A percentile compares a stretch with the other conserved stretches of the same genome.
These are phyloP conservation scores for Horisme vitalbata DNA, from an alignment of 2,888 invertebrate species.

Conservation along the genomic window DNA sequence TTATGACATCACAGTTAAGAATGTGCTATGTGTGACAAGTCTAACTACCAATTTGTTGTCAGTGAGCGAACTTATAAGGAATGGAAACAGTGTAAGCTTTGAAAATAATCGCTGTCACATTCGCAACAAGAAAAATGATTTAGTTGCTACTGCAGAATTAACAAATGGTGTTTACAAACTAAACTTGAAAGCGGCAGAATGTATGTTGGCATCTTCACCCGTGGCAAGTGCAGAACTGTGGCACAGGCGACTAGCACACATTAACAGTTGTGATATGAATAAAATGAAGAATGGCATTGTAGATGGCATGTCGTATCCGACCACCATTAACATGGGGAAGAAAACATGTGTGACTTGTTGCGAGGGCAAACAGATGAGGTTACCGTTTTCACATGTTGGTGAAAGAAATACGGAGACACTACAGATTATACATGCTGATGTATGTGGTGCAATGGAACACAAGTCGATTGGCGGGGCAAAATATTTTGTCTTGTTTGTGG, in stretches of 20 bases:
- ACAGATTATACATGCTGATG: constrained; percentile 5
- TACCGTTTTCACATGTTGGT: constrained; percentile 3
- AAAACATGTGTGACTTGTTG: constrained; percentile 11
- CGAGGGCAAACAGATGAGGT: constrained; percentile 14
- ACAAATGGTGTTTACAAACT: constrained; percentile 18
- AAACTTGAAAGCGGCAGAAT: background rate
- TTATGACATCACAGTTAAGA: constrained; percentile 25
- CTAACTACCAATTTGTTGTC: constrained; percentile 30
- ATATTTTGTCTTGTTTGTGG: constrained; percentile 15
- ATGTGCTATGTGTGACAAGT: constrained; percentile 34
- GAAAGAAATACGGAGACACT: background rate
- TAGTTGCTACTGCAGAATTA: background rate
- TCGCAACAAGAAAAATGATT: background rate
- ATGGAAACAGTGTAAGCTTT: constrained; percentile 30
- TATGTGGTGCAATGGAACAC: constrained; percentile 9
- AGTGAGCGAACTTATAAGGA: constrained; percentile 31
- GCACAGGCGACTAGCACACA: no score
- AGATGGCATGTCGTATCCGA: no score
- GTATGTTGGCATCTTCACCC: no score
- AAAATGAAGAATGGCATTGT: no score
- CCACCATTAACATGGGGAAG: no score
- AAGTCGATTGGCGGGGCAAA: constrained; percentile 1
- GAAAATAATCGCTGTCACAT: constrained; percentile 8
- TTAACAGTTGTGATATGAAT: no score
- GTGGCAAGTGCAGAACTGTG: background rate